These are phyloP conservation scores for Eudasyphora cyanicolor DNA, from an alignment of 2,888 invertebrate genomes.

Conservation along the genomic window DNA sequence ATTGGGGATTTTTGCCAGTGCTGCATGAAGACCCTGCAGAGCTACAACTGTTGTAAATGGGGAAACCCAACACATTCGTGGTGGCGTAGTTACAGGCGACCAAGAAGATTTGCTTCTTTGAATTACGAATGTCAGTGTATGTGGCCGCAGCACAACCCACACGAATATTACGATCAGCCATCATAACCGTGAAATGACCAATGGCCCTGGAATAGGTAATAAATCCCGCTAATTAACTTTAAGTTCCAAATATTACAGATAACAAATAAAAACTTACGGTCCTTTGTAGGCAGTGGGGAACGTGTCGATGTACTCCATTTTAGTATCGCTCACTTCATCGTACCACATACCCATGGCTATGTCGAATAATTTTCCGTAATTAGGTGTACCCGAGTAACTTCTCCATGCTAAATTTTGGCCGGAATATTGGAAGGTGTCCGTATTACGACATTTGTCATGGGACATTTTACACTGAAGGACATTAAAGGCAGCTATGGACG, in stretches of 20 bases:
- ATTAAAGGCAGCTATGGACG: conserved; percentile 71
- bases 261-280: neutral
- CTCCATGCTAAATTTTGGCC: conserved; percentile 72
- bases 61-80: conserved; percentile 68
- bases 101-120: conserved; percentile 64
- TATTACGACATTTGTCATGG: conserved; percentile 72
- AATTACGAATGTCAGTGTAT: conserved; percentile 33
- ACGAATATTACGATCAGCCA: conserved; percentile 70
- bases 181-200: conserved; percentile 72
- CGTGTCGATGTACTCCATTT: conserved; percentile 62
- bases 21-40: conserved; percentile 33
- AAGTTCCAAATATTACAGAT: neutral
- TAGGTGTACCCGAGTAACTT: neutral
- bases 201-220: conserved; percentile 58
- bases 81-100: conserved; percentile 72
- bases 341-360: conserved; percentile 69
- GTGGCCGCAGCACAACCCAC: conserved; percentile 70
- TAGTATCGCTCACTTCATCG: conserved; percentile 64
- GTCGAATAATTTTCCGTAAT: conserved; percentile 37
- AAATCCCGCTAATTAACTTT: neutral
- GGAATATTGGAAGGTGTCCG: conserved; percentile 67
- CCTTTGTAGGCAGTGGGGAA: conserved; percentile 63
- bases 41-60: conserved; percentile 69
- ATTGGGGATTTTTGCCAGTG: conserved; percentile 10
- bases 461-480: conserved; percentile 69